Conservation (phyloP, 1,140 invertebrate genomes). For the Drosophila dunni region DNA sequence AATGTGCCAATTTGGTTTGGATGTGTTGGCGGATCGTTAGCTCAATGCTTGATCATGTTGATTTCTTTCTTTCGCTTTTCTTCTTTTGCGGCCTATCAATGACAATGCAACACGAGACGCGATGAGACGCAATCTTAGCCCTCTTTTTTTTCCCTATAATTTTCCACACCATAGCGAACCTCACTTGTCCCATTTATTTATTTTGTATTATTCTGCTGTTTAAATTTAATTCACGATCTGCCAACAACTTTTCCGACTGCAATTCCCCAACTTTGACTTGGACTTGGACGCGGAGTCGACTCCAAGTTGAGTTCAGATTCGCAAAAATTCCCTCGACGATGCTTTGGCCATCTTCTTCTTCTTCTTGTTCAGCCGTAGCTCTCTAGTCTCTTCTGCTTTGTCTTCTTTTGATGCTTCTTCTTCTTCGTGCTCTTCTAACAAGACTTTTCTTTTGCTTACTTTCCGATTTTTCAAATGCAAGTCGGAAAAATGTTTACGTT, state of each 20-base stretch:
- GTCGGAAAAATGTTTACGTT: constrained; percentile 69
- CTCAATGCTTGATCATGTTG: constrained; percentile 43
- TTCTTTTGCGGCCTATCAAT: constrained; percentile 47
- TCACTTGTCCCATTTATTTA: constrained; percentile 83
- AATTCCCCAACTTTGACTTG: constrained; percentile 27
- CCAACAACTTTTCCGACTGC: constrained; percentile 36
- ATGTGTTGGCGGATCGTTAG: constrained; percentile 38
- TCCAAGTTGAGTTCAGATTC: constrained; percentile 15
- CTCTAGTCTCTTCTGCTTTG: too few relatives aligned
- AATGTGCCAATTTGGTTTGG: constrained; percentile 76
- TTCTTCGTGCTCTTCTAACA: constrained; percentile 36
- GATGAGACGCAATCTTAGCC: constrained; percentile 1
- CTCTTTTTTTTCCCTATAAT: constrained; percentile 63
- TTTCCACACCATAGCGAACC: constrained; percentile 54
- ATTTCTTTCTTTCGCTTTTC: constrained; percentile 36
- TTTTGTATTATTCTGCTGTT: constrained; percentile 75
- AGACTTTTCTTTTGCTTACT: constrained; percentile 68
- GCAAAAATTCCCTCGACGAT: constrained; percentile 45
- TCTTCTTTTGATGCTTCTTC: constrained; percentile 12
- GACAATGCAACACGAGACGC: constrained; percentile 46
- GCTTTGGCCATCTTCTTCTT: constrained; percentile 46
- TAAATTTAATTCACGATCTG: constrained; percentile 81
- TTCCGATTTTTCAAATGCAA: constrained; percentile 62
- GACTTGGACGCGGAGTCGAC: too few relatives aligned
- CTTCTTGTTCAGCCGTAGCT: constrained; percentile 5